phyloP scores from a whole-genome alignment of 2,113 vertebrate genomes.

The Chionodraco myersi region DNA sequence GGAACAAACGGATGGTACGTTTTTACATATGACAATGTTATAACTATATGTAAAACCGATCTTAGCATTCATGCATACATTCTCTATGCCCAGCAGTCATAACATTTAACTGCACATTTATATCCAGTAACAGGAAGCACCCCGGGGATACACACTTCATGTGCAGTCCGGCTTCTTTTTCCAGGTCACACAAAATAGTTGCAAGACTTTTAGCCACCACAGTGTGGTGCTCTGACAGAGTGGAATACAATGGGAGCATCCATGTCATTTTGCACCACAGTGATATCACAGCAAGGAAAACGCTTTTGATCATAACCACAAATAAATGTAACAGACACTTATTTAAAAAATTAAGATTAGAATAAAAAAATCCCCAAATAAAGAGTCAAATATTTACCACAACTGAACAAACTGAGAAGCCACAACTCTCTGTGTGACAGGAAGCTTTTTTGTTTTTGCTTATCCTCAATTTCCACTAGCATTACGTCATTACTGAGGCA shows the following conservation, averaged over 20 bases:
- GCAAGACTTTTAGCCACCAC: conserved; percentile 54
- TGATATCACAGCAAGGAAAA: background rate
- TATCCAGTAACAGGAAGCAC: background rate
- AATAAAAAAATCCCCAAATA: background rate
- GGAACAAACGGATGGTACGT: conserved; percentile 6
- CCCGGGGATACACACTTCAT: background rate
- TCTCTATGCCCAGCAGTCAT: background rate
- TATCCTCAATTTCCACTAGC: conserved; percentile 43
- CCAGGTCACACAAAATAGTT: conserved; percentile 14
- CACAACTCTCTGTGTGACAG: conserved; percentile 18
- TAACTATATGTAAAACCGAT: background rate
- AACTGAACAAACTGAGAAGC: conserved; percentile 4
- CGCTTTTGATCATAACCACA: background rate
- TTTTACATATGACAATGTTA: background rate
- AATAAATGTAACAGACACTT: background rate
- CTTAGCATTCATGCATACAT: background rate
- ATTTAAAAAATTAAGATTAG: background rate
- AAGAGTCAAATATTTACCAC: background rate
- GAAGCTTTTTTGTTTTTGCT: conserved; percentile 31
- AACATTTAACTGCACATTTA: background rate
- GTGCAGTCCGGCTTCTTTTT: background rate
- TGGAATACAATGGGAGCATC: background rate
- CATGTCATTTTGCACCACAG: background rate
- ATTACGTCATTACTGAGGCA: conserved; percentile 15
- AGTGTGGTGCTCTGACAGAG: conserved; percentile 65